phyloP scores from a whole-genome alignment of 2,113 vertebrate genomes.

The Tiliqua scincoides region DNA sequence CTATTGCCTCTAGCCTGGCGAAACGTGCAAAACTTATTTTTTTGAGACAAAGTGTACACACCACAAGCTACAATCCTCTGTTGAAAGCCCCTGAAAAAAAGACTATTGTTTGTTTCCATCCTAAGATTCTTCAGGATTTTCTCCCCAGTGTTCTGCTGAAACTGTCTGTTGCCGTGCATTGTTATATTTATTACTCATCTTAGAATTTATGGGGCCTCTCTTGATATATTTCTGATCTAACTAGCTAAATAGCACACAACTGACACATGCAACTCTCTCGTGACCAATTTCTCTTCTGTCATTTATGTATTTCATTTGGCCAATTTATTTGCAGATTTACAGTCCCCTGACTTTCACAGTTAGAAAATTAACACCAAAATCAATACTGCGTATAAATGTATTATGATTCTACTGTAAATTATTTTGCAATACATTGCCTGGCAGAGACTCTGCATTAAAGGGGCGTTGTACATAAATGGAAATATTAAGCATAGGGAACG shows the following conservation, averaged over 20 bases:
- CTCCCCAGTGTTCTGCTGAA: neutral
- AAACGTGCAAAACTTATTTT: too few species aligned
- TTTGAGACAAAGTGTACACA: too few species aligned
- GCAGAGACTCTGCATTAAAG: neutral
- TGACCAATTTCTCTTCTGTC: neutral
- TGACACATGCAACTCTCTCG: neutral
- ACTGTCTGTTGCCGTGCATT: neutral
- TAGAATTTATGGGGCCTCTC: neutral
- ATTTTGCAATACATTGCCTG: neutral
- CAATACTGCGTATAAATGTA: constrained; percentile 1
- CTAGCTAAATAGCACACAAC: neutral
- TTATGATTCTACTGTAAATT: constrained; percentile 23
- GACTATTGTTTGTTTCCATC: neutral
- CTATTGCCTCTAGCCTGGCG: too few species aligned
- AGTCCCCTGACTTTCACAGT: neutral
- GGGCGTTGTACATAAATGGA: neutral
- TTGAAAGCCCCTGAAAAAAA: neutral
- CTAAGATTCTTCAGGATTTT: neutral
- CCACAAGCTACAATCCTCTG: neutral
- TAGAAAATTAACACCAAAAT: constrained; percentile 13
- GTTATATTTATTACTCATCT: constrained; percentile 4
- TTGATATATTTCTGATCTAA: constrained; percentile 13
- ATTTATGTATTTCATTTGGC: constrained; percentile 16
- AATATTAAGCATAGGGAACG: neutral
- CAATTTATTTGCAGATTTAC: constrained; percentile 20